phyloP scores from a whole-genome alignment of 2,113 vertebrate species.

The Micronycteris hirsuta region DNA sequence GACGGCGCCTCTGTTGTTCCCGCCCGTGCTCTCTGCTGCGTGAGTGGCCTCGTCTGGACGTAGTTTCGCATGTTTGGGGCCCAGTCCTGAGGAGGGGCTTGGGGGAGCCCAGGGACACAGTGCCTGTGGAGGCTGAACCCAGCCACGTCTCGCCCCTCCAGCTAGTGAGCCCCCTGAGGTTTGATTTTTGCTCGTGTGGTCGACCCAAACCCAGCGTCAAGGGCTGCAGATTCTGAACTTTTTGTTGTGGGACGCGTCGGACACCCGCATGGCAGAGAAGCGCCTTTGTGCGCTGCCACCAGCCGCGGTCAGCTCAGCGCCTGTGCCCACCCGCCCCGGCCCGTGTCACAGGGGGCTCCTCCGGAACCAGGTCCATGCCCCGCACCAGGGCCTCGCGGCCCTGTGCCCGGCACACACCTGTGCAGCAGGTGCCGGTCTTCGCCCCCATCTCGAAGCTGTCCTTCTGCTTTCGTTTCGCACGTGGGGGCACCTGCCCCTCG shows the following conservation, averaged over 20 bases:
- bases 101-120: accelerated
- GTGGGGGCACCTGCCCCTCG: not conserved
- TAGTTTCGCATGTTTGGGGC: accelerated
- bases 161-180: accelerated
- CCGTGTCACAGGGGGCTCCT: too few relatives aligned
- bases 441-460: too few relatives aligned
- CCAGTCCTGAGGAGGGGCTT: not conserved
- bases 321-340: not conserved
- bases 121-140: accelerated
- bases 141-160: accelerated
- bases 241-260: not conserved
- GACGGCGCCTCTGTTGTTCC: accelerated
- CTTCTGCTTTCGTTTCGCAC: accelerated
- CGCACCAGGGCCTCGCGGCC: too few relatives aligned
- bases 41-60: not conserved
- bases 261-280: too few relatives aligned
- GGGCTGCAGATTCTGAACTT: not conserved
- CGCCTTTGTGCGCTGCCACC: not conserved
- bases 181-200: not conserved
- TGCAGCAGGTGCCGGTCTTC: not conserved
- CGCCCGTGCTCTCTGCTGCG: too few relatives aligned
- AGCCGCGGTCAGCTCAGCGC: not conserved
- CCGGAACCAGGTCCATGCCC: too few relatives aligned
- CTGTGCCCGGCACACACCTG: accelerated
- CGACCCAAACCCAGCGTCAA: too few relatives aligned